phyloP scores from a whole-genome alignment of 2,113 vertebrate genomes.

The Odobenus rosmarus region DNA sequence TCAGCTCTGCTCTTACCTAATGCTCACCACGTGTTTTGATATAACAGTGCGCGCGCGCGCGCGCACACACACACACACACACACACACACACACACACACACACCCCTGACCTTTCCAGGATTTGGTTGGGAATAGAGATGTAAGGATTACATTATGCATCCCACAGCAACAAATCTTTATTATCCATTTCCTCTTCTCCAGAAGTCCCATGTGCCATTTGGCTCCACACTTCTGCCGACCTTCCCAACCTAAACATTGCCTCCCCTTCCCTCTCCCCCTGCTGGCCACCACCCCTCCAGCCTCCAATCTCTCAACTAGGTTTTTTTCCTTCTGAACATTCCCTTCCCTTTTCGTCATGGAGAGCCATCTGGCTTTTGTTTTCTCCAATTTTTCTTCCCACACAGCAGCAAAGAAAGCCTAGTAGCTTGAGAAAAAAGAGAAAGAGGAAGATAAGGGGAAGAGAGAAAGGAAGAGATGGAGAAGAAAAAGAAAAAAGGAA shows the following conservation, averaged over 20 bases:
- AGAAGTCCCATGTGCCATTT: neutral
- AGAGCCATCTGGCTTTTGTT: neutral
- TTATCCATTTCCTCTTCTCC: neutral
- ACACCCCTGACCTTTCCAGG: neutral
- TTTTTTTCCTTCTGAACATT: neutral
- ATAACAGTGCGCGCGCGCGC: neutral
- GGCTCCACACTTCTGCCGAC: neutral
- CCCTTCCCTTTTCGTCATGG: neutral
- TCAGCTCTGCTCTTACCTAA: neutral
- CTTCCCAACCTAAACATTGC: too few species aligned
- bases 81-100: neutral
- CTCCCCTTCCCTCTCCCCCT: neutral
- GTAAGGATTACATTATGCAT: neutral
- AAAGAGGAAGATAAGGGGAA: neutral
- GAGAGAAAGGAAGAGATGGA: neutral
- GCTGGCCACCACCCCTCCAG: neutral
- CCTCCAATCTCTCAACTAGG: neutral
- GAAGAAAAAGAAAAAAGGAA: neutral
- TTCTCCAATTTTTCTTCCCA: neutral
- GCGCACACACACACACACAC: neutral
- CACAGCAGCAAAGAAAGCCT: neutral
- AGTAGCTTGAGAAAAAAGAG: neutral
- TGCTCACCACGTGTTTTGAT: neutral
- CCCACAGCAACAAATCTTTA: neutral
- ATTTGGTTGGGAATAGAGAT: slow-evolving; percentile 5